Evolutionary conservation across 2,797 vertebrate genomes (phyloP), one percentile per base, ranked within the genome.

Genomic region (Sardinella longiceps): DNA sequence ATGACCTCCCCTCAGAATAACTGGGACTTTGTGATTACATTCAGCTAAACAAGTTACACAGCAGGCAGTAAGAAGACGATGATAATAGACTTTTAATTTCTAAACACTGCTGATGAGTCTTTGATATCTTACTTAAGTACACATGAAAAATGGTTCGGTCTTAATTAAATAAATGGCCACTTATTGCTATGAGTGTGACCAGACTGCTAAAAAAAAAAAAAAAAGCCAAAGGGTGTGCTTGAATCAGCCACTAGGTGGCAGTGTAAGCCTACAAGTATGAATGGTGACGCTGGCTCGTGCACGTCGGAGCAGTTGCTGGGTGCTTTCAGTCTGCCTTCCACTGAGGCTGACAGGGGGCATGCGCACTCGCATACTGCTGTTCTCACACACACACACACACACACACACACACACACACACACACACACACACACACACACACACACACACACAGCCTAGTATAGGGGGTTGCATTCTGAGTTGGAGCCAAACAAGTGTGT

Each of bases 301-400:
- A 39, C 37, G 39, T 77, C 70, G 18, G 33, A 77, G 70, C 70
- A 77, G 70, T 77, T 77, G 70, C 70, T 77, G 70, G 70, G 70
- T 77, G 70, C 80, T 50, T n/a, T 56, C 18, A 11, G n/a, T 56
- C 46, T 50, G 80, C 25, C 80, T 18, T 74, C 70, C 37, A 77
- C 70, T 5, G 15, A 39, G 70, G 39, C 70, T 5, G 12, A 77
- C 70, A 77, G 70, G 70, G 66, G 70, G 70, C 70, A 77, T 77
- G 70, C 70, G 70, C 70, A 77, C 70, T 43, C 18, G 20, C 9
- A 77, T 20, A 7, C 15, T 23, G 7, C 37, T 70, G 30, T 33
- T 11, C 63, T 30, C 25, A 39, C 15, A 39, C 33, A 74, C 66
- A 74, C 66, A n/a, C n/a, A n/a, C n/a, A n/a, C n/a, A n/a, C n/a